Conservation (phyloP, 2,888 invertebrate genomes). For the Zaprionus bogoriensis region DNA sequence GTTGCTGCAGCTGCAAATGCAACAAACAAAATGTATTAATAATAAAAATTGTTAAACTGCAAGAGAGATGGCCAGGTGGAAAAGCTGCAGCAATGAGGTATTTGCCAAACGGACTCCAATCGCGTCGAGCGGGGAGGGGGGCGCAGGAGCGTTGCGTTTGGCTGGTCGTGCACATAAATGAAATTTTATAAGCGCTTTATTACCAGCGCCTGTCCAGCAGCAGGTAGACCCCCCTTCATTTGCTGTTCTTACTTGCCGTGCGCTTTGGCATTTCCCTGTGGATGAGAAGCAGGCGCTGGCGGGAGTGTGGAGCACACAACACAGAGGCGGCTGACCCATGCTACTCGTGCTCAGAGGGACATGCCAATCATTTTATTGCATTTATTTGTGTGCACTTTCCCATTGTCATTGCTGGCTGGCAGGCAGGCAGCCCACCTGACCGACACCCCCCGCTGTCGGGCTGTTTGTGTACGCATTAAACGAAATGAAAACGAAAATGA, state of each 20-base stretch:
- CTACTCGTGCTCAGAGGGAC: constrained; percentile 48
- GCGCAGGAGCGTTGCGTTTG: constrained; percentile 5
- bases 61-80: constrained; percentile 36
- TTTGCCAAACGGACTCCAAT: not conserved
- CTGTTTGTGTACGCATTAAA: constrained; percentile 65
- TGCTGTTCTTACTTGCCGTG: not conserved
- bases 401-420: constrained; percentile 60
- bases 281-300: not conserved
- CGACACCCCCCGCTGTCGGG: constrained; percentile 8
- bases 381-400: constrained; percentile 73
- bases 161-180: constrained; percentile 63
- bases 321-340: not conserved
- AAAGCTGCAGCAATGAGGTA: constrained; percentile 13
- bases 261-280: not conserved
- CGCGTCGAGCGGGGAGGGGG: not conserved
- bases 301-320: not conserved
- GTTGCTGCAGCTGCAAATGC: constrained; percentile 51
- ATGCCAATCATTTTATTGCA: constrained; percentile 77
- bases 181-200: constrained; percentile 78
- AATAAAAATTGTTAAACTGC: constrained; percentile 67
- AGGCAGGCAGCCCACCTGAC: not conserved
- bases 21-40: constrained; percentile 75
- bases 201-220: constrained; percentile 62
- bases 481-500: constrained; percentile 74
- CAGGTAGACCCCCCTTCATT: constrained; percentile 26